phyloP scores from a whole-genome alignment of 2,113 vertebrate species.

The Micromys minutus region DNA sequence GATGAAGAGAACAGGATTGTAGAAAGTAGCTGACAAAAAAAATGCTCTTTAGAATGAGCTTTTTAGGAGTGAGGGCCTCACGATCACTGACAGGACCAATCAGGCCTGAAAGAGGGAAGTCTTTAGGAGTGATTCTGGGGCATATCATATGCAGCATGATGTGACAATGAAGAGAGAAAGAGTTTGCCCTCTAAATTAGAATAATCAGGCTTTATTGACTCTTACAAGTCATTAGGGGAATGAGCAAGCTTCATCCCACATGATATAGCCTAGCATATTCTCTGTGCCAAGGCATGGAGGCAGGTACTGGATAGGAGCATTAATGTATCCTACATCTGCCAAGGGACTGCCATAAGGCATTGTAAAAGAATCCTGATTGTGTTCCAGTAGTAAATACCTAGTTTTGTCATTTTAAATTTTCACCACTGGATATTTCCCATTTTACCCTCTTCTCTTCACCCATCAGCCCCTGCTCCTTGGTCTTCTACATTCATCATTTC shows the following conservation, averaged over 20 bases:
- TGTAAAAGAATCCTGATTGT: neutral
- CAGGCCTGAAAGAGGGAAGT: neutral
- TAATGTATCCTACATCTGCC: neutral
- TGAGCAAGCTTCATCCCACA: neutral
- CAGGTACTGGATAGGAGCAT: neutral
- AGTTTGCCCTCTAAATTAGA: neutral
- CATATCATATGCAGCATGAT: neutral
- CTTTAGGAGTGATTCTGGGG: neutral
- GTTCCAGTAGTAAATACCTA: neutral
- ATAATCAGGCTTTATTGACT: neutral
- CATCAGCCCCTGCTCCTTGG: neutral
- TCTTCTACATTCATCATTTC: neutral
- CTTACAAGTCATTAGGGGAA: neutral
- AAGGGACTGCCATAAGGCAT: neutral
- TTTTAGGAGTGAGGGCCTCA: neutral
- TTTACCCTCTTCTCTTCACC: neutral
- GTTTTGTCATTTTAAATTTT: neutral
- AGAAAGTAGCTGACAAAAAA: neutral
- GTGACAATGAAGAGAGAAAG: neutral
- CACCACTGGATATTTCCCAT: neutral
- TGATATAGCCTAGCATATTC: neutral
- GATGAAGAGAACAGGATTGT: neutral
- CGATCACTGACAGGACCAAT: neutral
- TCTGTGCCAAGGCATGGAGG: neutral
- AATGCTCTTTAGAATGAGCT: neutral